Conservation (phyloP, 2,797 vertebrate species). For the Thunnus albacares region DNA sequence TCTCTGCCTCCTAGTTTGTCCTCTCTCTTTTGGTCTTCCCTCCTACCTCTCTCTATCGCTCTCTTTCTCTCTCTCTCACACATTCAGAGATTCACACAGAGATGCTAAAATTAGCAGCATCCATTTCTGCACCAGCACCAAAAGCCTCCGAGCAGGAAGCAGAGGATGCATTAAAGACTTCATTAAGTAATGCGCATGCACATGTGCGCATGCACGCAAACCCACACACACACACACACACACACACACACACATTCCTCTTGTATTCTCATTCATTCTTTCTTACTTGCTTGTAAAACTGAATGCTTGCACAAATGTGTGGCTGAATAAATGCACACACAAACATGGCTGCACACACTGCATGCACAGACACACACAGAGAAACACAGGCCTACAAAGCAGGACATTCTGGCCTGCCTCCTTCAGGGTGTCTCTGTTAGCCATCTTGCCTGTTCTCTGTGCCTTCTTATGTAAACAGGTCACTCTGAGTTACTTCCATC, state of each 20-base stretch:
- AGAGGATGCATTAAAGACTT: constrained; percentile 81
- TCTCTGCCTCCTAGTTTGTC: constrained; percentile 42
- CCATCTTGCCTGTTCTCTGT: constrained; percentile 50
- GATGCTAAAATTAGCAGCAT: constrained; percentile 82
- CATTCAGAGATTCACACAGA: constrained; percentile 71
- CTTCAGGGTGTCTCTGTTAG: constrained; percentile 74
- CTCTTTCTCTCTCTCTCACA: constrained; percentile 44
- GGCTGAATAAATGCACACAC: constrained; percentile 20
- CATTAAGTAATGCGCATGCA: constrained; percentile 74
- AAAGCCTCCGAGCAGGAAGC: constrained; percentile 74
- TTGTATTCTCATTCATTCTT: constrained; percentile 59
- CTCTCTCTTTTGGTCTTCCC: constrained; percentile 31
- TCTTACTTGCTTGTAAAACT: constrained; percentile 25
- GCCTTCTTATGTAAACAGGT: constrained; percentile 78
- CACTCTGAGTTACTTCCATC: constrained; percentile 71
- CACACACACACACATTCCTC: constrained; percentile 18
- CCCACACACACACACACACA: constrained; percentile 12
- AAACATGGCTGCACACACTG: not conserved
- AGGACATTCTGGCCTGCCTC: constrained; percentile 60
- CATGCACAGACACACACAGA: constrained; percentile 23
- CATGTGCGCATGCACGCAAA: constrained; percentile 16
- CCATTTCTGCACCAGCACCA: constrained; percentile 75
- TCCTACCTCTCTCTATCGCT: constrained; percentile 21
- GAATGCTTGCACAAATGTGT: constrained; percentile 28
- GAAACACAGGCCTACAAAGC: constrained; percentile 49